A percentile compares a stretch with the other conserved stretches of the same genome.
Evolutionary conservation across 2,113 vertebrate genomes (phyloP).

Genomic region (Pterocles orientalis): DNA sequence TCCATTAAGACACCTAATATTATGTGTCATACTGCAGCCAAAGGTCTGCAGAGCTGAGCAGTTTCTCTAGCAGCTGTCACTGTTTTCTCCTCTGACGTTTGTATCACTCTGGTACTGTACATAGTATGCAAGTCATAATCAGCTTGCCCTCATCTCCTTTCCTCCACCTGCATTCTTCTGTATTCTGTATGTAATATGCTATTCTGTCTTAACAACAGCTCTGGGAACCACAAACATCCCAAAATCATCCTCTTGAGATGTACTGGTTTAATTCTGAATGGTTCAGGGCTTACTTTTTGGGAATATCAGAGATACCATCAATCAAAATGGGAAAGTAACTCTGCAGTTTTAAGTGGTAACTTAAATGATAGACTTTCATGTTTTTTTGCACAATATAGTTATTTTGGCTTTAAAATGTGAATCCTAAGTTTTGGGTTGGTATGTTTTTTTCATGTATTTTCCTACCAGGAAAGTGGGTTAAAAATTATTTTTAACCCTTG

Average conservation of each 20-base stretch:
- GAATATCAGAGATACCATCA: not conserved
- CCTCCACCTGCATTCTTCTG: not conserved
- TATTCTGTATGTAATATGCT: not conserved
- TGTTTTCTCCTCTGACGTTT: not conserved
- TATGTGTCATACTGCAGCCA: not conserved
- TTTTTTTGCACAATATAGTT: not conserved
- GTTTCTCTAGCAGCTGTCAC: not conserved
- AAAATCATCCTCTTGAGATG: not conserved
- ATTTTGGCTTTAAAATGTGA: not conserved
- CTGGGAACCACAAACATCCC: not conserved
- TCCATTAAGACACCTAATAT: not conserved
- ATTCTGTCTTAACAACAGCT: not conserved
- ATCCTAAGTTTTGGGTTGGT: not conserved
- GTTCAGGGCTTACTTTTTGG: not conserved
- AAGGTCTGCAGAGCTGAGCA: not conserved
- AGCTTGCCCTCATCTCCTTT: not conserved
- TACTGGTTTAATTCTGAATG: not conserved
- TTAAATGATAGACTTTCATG: not conserved
- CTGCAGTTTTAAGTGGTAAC: not conserved
- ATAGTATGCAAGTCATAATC: not conserved
- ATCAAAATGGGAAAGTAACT: not conserved
- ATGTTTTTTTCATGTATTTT: not conserved
- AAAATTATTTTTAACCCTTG: not conserved
- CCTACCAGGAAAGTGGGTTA: not conserved
- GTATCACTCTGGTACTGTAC: not conserved